Percentiles rank a stretch among this genome's conserved stretches.
phyloP scores from a whole-genome alignment of 2,888 invertebrate species.

The Drosophila recens region DNA sequence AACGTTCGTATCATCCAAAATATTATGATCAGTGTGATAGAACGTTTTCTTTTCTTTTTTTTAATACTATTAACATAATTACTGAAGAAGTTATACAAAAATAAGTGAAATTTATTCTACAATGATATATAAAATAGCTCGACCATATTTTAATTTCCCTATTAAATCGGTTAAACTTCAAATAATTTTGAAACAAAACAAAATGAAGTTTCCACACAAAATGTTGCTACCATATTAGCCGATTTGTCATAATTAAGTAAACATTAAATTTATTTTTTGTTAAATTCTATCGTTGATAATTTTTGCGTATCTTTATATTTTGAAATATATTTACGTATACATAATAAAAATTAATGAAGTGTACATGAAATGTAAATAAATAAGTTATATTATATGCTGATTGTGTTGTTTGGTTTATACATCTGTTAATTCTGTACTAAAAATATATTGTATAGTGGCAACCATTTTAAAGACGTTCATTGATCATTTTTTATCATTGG shows the following conservation, averaged over 20 bases:
- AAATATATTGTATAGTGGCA: background rate
- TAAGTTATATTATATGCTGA: conserved; percentile 30
- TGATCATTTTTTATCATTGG: background rate
- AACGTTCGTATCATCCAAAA: background rate
- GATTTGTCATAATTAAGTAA: conserved; percentile 14
- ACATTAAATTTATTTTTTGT: conserved; percentile 32
- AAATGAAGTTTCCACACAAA: conserved; percentile 7
- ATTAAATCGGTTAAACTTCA: conserved; percentile 22
- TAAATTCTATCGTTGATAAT: conserved; percentile 39
- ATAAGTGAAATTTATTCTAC: conserved; percentile 16
- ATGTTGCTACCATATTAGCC: conserved; percentile 1
- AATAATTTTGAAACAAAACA: conserved; percentile 5
- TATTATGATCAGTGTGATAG: background rate
- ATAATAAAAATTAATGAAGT: conserved; percentile 32
- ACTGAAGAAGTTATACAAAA: background rate
- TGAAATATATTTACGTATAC: conserved; percentile 24
- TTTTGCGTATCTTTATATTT: conserved; percentile 23
- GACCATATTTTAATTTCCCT: background rate
- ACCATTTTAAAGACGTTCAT: background rate
- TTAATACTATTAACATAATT: background rate
- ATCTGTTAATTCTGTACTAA: background rate
- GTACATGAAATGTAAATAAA: conserved; percentile 63
- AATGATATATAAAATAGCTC: background rate
- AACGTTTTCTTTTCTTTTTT: background rate
- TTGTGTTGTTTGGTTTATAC: background rate